Evolutionary conservation across 2,888 invertebrate genomes (phyloP).

Genomic region (Desoria tigrina): DNA sequence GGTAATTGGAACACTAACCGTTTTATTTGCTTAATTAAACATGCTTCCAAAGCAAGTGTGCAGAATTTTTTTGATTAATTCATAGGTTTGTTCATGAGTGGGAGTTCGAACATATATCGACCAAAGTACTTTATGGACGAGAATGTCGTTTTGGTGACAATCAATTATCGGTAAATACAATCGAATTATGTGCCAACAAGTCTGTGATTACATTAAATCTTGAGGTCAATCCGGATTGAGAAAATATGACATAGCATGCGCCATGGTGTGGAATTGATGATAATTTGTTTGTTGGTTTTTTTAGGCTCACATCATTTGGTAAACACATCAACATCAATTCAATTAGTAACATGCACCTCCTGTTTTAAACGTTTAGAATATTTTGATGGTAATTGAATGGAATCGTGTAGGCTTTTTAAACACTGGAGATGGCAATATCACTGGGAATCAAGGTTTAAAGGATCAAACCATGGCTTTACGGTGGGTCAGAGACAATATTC

Average conservation of each 20-base stretch:
- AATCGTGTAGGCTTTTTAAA: slow-evolving; percentile 44
- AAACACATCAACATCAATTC: background rate
- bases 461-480: slow-evolving; percentile 31
- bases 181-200: too few relatives aligned
- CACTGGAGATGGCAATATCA: slow-evolving; percentile 32
- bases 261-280: background rate
- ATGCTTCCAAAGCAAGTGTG: background rate
- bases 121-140: slow-evolving; percentile 43
- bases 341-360: too few relatives aligned
- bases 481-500: slow-evolving; percentile 40
- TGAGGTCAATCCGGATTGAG: too few relatives aligned
- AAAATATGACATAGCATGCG: too few relatives aligned
- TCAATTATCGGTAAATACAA: slow-evolving; percentile 26
- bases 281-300: background rate
- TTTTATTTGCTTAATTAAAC: background rate
- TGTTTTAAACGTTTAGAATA: too few relatives aligned
- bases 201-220: too few relatives aligned
- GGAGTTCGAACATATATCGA: slow-evolving; percentile 35
- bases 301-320: slow-evolving; percentile 37
- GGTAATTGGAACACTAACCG: slow-evolving; percentile 16
- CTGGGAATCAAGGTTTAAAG: slow-evolving; percentile 42
- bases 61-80: too few relatives aligned
- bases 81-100: slow-evolving; percentile 39
- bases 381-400: too few relatives aligned
- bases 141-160: slow-evolving; percentile 33